Conservation (phyloP, 2,113 vertebrate genomes). For the Antennarius striatus region DNA sequence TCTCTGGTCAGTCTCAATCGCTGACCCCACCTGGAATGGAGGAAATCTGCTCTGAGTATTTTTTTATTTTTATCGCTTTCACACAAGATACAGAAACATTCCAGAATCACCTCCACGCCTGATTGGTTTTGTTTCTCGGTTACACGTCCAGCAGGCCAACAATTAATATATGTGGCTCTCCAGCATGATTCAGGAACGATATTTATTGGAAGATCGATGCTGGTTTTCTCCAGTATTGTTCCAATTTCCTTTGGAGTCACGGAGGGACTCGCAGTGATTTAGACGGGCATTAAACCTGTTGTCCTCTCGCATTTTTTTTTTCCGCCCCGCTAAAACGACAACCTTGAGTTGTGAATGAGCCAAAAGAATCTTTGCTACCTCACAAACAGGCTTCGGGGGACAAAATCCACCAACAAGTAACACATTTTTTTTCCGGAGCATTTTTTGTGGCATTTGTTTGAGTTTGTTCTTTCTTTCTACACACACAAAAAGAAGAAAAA, state of each 20-base stretch:
- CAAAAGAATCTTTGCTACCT: background rate
- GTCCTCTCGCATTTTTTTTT: slow-evolving; percentile 32
- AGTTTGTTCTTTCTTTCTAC: no score
- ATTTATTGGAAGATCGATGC: slow-evolving; percentile 72
- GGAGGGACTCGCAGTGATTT: slow-evolving; percentile 50
- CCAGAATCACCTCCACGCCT: background rate
- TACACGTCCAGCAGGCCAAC: slow-evolving; percentile 37
- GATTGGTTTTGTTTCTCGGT: slow-evolving; percentile 27
- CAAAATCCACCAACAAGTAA: background rate
- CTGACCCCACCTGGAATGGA: slow-evolving; percentile 51
- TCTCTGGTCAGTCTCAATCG: slow-evolving; percentile 68
- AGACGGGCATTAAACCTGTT: slow-evolving; percentile 37
- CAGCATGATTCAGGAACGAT: slow-evolving; percentile 54
- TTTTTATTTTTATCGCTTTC: slow-evolving; percentile 8
- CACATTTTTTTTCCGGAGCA: background rate
- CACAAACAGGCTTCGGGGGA: slow-evolving; percentile 1
- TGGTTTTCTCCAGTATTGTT: slow-evolving; percentile 70
- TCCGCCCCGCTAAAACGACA: slow-evolving; percentile 21
- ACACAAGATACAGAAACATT: slow-evolving; percentile 13
- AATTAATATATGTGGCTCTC: slow-evolving; percentile 65
- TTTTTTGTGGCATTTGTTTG: no score
- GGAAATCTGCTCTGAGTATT: slow-evolving; percentile 39
- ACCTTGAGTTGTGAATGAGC: slow-evolving; percentile 24
- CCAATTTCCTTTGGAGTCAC: slow-evolving; percentile 74
- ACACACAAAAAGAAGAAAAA: no score